Percentiles rank a stretch among this genome's conserved stretches.
Evolutionary conservation across 2,888 invertebrate species (phyloP).

Genomic region (Cremastinae sp.): DNA sequence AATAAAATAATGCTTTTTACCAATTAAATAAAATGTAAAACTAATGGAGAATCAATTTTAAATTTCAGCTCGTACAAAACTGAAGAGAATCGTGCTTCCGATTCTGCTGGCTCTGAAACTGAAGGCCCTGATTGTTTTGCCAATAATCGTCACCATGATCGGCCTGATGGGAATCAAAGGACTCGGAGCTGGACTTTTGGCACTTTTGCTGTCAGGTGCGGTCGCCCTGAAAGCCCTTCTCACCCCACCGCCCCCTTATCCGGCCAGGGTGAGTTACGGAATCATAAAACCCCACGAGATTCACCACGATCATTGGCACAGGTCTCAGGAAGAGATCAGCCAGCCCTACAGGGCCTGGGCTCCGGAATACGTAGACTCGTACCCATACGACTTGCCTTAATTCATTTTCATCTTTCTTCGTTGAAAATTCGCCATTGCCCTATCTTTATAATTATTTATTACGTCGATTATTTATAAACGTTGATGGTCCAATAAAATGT

Average conservation of each 20-base stretch:
- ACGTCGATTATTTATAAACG: conserved; percentile 44
- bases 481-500: conserved; percentile 50
- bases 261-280: conserved; percentile 76
- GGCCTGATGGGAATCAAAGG: conserved; percentile 86
- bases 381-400: conserved; percentile 74
- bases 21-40: no score
- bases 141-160: conserved; percentile 83
- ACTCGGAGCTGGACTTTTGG: conserved; percentile 84
- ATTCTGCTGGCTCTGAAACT: conserved; percentile 84
- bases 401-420: not conserved
- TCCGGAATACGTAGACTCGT: conserved; percentile 75
- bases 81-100: conserved; percentile 85
- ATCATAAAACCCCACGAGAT: conserved; percentile 76
- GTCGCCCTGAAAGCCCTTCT: conserved; percentile 76
- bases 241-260: conserved; percentile 71
- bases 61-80: conserved; percentile 82
- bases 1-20: no score
- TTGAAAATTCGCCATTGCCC: conserved; percentile 30
- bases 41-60: no score
- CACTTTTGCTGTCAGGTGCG: conserved; percentile 83
- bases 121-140: conserved; percentile 84
- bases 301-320: conserved; percentile 79
- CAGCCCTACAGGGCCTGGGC: conserved; percentile 77
- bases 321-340: conserved; percentile 76
- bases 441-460: conserved; percentile 44